These are phyloP conservation scores for Nomada hirtipes DNA, from an alignment of 2,888 invertebrate species.

Conservation along the genomic window DNA sequence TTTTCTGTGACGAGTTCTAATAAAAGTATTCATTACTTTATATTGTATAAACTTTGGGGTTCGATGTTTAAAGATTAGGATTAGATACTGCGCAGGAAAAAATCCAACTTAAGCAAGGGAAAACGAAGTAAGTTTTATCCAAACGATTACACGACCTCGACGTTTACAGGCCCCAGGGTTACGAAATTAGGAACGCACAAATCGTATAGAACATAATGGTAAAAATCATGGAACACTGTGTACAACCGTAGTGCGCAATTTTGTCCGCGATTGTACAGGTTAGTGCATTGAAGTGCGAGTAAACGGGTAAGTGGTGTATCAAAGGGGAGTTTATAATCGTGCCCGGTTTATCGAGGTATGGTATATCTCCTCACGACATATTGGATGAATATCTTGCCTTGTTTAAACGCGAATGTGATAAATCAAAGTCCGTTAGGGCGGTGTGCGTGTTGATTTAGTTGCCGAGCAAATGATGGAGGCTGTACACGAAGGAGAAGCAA, in stretches of 20 bases:
- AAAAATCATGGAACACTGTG: too few species aligned
- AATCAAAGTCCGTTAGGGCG: slow-evolving; percentile 26
- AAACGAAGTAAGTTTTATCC: too few species aligned
- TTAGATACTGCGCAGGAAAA: not conserved
- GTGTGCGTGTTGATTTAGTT: slow-evolving; percentile 2
- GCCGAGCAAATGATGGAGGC: slow-evolving; percentile 9
- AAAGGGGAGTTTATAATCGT: slow-evolving; percentile 6
- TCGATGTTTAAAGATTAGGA: too few species aligned
- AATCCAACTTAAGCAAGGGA: not conserved
- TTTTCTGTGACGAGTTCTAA: too few species aligned
- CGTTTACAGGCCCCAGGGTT: too few species aligned
- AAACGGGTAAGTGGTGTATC: slow-evolving; percentile 5
- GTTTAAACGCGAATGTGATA: slow-evolving; percentile 17
- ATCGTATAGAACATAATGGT: too few species aligned
- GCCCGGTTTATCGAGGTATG: slow-evolving; percentile 1
- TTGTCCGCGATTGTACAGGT: not conserved
- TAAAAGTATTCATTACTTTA: too few species aligned
- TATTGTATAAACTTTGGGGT: too few species aligned
- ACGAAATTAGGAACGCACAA: too few species aligned
- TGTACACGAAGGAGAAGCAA: not conserved
- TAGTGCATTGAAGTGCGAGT: not conserved
- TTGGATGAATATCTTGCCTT: slow-evolving; percentile 2
- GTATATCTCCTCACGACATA: slow-evolving; percentile 19
- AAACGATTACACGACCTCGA: too few species aligned
- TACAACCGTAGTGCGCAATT: too few species aligned